Base-by-base conservation (phyloP, 2,113 vertebrate genomes). In the Speoplatyrhinus poulsoni region DNA sequence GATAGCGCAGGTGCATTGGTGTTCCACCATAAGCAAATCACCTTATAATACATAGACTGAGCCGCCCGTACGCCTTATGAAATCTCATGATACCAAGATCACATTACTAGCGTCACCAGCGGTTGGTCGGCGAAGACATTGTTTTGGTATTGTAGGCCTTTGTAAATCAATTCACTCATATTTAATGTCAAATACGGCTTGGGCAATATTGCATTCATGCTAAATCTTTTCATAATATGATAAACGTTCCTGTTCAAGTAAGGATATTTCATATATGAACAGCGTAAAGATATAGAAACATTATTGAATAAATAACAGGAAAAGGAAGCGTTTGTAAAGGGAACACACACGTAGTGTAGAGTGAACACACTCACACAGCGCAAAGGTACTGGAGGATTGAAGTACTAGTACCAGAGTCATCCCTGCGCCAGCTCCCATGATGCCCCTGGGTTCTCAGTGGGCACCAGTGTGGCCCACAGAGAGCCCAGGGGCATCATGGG, bases 1-100 rank as follows among this genome's bases (percentile, higher is more conserved):
- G 80, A 74, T 75, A 67, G 82, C 63, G 67, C 82, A 82, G 85
- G 85, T 82, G 79, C 86, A 88, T 83, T 85, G 79, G 67, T 79
- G 62, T 74, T 82, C 74, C 67, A 70, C 64, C 67, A 83, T 60
- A 75, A 70, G 70, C 70, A 75, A 59, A 78, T 81, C 76, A 16
- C 13, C 8, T 76, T 17, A 33, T 1, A 55, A 69, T 33, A 11
- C 12, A 11, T 52, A 52, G 12, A 52, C 49, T 52, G 49, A 52
- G 13, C 49, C 36, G 9, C 15, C 62, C 53, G 9, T 26, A 16
- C 3, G 4, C 4, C 49, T 52, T 52, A 52, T 52, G 13, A 52
- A 11, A 52, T 54, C 65, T 56, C 17, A 17, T 13, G 76, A 55
- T 11, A 12, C 12, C 60, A 57, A 73, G 67, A 64, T 76, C 67